Conservation (phyloP, 2,113 vertebrate genomes). For the Xiphophorus couchianus region DNA sequence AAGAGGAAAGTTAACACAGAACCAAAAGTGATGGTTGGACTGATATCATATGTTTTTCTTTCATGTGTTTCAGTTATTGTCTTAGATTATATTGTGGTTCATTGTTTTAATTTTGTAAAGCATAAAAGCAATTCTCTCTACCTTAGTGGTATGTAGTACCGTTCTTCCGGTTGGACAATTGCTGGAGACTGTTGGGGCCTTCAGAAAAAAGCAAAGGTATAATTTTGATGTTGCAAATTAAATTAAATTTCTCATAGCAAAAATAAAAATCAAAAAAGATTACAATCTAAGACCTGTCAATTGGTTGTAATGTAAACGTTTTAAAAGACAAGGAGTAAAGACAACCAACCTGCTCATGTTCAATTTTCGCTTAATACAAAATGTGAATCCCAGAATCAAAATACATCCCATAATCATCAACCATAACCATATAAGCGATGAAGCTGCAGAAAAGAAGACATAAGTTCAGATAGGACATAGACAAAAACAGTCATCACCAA, state of each 20-base stretch:
- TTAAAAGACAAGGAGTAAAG: neutral
- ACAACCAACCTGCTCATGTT: slow-evolving; percentile 23
- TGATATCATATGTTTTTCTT: too few species aligned
- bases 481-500: neutral
- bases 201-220: too few species aligned
- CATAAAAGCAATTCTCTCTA: too few species aligned
- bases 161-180: too few species aligned
- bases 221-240: too few species aligned
- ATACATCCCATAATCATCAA: neutral
- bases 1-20: neutral
- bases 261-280: neutral
- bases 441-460: slow-evolving; percentile 1
- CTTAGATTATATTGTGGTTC: too few species aligned
- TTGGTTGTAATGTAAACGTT: neutral
- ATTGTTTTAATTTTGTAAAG: too few species aligned
- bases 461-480: neutral
- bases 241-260: neutral
- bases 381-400: slow-evolving; percentile 13
- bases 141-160: too few species aligned
- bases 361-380: slow-evolving; percentile 19
- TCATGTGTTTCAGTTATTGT: too few species aligned
- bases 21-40: neutral
- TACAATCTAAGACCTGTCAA: neutral
- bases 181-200: too few species aligned
- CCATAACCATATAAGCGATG: neutral